Evolutionary conservation across 2,797 vertebrate genomes (phyloP).

Genomic region (Tenualosa thibaudeaui): DNA sequence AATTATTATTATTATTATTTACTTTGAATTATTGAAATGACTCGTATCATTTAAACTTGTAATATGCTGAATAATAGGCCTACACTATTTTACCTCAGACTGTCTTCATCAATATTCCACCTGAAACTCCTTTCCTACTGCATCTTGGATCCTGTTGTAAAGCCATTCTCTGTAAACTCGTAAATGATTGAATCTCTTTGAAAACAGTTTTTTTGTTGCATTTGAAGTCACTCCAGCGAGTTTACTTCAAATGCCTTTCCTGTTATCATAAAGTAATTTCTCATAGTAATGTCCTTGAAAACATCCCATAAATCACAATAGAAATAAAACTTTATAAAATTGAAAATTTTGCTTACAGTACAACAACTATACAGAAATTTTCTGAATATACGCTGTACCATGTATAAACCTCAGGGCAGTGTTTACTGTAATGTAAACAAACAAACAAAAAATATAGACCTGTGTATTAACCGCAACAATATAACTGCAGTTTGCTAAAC

Average conservation of each 20-base stretch:
- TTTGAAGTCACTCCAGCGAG: neutral
- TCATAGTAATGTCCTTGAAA: neutral
- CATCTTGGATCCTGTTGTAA: neutral
- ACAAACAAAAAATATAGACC: too few species aligned
- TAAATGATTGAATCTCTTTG: neutral
- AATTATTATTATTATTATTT: neutral
- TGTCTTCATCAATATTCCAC: neutral
- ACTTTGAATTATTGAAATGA: slow-evolving; percentile 23
- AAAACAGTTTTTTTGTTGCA: neutral
- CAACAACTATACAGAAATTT: too few species aligned
- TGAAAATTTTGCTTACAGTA: too few species aligned
- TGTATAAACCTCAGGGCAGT: too few species aligned
- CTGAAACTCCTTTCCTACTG: neutral
- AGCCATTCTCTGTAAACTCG: neutral
- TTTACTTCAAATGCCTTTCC: neutral
- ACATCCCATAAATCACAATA: neutral
- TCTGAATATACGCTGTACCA: too few species aligned
- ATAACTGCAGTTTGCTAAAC: too few species aligned
- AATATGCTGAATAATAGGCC: neutral
- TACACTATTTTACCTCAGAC: neutral
- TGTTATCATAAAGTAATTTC: neutral
- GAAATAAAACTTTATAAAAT: too few species aligned
- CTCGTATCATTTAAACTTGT: neutral
- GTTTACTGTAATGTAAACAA: too few species aligned
- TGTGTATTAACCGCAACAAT: too few species aligned